phyloP scores from a whole-genome alignment of 1,140 invertebrate genomes.

The Nomia melanderi region DNA sequence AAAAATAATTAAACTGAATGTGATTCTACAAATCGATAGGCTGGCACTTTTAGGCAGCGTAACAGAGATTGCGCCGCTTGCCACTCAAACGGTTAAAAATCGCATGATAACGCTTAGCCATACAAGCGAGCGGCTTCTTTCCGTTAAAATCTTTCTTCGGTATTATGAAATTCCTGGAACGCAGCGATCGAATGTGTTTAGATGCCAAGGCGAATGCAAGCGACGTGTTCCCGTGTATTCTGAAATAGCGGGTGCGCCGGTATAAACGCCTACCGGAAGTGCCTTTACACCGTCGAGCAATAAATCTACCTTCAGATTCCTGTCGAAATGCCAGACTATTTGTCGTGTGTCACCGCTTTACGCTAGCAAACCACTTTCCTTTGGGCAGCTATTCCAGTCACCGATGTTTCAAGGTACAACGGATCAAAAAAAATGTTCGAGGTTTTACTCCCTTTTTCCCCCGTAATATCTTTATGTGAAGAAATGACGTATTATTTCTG shows the following conservation, averaged over 20 bases:
- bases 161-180: too few relatives aligned
- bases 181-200: constrained; percentile 42
- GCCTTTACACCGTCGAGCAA: constrained; percentile 52
- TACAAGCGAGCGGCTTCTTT: too few relatives aligned
- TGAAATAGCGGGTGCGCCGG: constrained; percentile 21
- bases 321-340: constrained; percentile 62
- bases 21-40: too few relatives aligned
- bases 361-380: constrained; percentile 57
- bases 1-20: too few relatives aligned
- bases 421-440: background rate
- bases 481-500: too few relatives aligned
- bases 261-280: constrained; percentile 44
- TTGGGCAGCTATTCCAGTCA: constrained; percentile 46
- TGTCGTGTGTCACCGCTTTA: constrained; percentile 55
- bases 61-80: too few relatives aligned
- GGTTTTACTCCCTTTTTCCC: too few relatives aligned
- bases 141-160: too few relatives aligned
- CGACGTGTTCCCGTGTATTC: constrained; percentile 31
- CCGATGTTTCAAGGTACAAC: constrained; percentile 45
- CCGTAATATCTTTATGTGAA: too few relatives aligned
- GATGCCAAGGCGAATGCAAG: constrained; percentile 18
- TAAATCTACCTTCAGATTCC: constrained; percentile 64
- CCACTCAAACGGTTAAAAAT: too few relatives aligned
- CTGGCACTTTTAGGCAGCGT: too few relatives aligned
- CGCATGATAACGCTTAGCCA: too few relatives aligned